phyloP scores from a whole-genome alignment of 2,888 invertebrate species.

The Sarcophaga rosellei region DNA sequence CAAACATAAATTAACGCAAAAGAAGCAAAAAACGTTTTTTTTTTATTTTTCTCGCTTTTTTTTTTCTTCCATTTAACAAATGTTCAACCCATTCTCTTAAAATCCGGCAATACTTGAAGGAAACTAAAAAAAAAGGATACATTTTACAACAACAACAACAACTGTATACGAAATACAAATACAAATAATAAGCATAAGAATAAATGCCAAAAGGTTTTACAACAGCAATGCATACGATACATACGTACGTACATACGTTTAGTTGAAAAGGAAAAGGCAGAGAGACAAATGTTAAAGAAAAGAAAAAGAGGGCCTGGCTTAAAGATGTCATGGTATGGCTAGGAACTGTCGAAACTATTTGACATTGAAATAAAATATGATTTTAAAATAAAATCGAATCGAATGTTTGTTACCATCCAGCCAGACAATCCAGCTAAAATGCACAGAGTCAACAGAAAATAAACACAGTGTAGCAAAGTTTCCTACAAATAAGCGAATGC shows the following conservation, averaged over 20 bases:
- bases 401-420: conserved; percentile 7
- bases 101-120: conserved; percentile 27
- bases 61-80: not conserved
- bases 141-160: not conserved
- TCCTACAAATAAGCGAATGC: conserved; percentile 52
- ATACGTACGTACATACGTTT: not conserved
- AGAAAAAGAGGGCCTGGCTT: conserved; percentile 71
- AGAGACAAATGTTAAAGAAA: conserved; percentile 7
- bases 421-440: conserved; percentile 5
- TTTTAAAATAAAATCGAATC: conserved; percentile 66
- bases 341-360: conserved; percentile 78
- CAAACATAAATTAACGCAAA: conserved; percentile 68
- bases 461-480: conserved; percentile 39
- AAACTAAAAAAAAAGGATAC: conserved; percentile 30
- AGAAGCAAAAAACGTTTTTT: conserved; percentile 44
- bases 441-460: conserved; percentile 69
- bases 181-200: conserved; percentile 16
- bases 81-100: conserved; percentile 36
- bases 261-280: conserved; percentile 1
- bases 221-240: not conserved
- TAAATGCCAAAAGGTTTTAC: conserved; percentile 64
- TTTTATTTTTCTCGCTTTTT: not conserved
- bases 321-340: conserved; percentile 72
- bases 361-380: conserved; percentile 77
- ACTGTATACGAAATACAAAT: conserved; percentile 1